Evolutionary conservation across 2,888 invertebrate species (phyloP), one percentile per base, ranked within the genome.

Genomic region (Zygothrica quintamaculata): DNA sequence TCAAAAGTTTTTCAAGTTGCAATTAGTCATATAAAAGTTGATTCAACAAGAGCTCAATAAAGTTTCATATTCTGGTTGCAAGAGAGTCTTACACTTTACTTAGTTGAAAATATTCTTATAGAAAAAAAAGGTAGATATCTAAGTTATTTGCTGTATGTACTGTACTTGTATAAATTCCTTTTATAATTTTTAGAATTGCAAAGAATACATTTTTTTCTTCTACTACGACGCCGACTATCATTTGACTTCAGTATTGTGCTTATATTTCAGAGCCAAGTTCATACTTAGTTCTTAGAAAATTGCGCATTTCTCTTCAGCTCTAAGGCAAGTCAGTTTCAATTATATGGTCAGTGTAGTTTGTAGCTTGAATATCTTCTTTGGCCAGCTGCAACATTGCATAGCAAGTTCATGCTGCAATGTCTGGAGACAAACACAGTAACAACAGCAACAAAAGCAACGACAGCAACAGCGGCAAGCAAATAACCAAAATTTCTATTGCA

Each of bases 401-500:
- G 11, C 56, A 62, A 65, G 66, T 60, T 72, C 31, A 44, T 56
- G 60, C 56, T 60, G 22, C 31, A 65, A 56, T 69, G 46, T 65
- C 57, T 31, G 51, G 53, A 22, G 47, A 56, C 25, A 47, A 67
- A 55, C 56, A 71, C 55, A 59, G 26, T 43, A 40, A 46, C 33
- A 37, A 42, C 13, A 58, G 31, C 47, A 39, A 31, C 37, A 42
- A 40, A 53, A 2, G 13, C 29, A 58, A 11, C 25, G 15, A 50
- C 43, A 71, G 33, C 51, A 8, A 51, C 15, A 13, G 52, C 46
- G 42, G 34, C 33, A 60, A 39, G 11, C 34, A 51, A 51, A 66
- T 50, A 66, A 22, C 44, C 31, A 62, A 73, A 59, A 82, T 51
- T 70, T 74, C 43, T 71, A 77, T 74, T 84, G 78, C 82, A 34